phyloP scores from a whole-genome alignment of 1,140 invertebrate genomes.

The Listronotus oregonensis region DNA sequence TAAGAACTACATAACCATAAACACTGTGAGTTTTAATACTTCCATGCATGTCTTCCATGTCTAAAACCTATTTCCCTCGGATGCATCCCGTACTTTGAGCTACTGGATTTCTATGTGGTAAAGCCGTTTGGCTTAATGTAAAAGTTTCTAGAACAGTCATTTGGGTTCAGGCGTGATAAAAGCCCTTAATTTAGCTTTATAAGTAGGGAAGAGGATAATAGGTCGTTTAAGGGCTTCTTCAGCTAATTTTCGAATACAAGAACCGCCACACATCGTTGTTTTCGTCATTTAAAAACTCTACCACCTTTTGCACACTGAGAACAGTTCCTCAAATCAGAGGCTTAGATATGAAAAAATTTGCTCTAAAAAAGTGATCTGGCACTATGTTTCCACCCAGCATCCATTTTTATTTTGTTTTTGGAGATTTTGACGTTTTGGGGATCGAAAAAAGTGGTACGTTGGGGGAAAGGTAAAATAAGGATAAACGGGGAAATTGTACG shows the following conservation, averaged over 20 bases:
- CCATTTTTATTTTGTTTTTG: conserved; percentile 46
- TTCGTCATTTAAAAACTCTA: conserved; percentile 89
- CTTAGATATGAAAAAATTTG: conserved; percentile 92
- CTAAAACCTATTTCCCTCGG: conserved; percentile 90
- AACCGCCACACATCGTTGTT: conserved; percentile 95
- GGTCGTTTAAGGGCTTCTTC: conserved; percentile 89
- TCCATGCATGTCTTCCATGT: conserved; percentile 95
- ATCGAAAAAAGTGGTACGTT: too few relatives aligned
- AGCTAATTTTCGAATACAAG: conserved; percentile 82
- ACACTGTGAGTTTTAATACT: conserved; percentile 88
- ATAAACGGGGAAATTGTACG: too few relatives aligned
- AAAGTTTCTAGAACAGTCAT: conserved; percentile 96
- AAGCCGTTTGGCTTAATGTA: conserved; percentile 97
- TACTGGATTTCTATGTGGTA: conserved; percentile 96
- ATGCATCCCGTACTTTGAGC: conserved; percentile 98
- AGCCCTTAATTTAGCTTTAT: conserved; percentile 92
- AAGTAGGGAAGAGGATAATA: conserved; percentile 87
- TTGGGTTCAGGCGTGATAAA: conserved; percentile 96
- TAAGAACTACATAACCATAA: conserved; percentile 92
- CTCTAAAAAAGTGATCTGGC: conserved; percentile 85
- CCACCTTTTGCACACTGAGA: conserved; percentile 94
- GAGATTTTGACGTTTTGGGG: not conserved
- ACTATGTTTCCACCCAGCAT: conserved; percentile 53
- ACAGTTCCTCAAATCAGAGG: conserved; percentile 85
- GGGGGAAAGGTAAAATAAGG: too few relatives aligned